Conservation (phyloP, 2,888 invertebrate genomes). For the Calliscelio sp. region DNA sequence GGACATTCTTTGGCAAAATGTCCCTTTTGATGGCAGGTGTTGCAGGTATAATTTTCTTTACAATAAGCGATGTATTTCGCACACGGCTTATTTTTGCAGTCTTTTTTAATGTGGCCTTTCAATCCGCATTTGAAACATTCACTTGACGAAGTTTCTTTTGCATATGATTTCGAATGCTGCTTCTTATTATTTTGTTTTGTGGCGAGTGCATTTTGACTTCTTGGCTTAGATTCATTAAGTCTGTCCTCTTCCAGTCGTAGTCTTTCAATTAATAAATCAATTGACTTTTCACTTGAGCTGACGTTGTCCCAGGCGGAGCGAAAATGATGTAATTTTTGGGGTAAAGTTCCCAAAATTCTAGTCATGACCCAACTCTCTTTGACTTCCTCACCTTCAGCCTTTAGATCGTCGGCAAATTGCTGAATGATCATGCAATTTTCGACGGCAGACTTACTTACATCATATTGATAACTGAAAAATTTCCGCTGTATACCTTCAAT, state of each 20-base stretch:
- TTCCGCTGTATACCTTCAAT: slow-evolving; percentile 71
- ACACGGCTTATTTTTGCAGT: slow-evolving; percentile 35
- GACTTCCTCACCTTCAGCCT: slow-evolving; percentile 70
- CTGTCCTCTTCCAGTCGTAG: slow-evolving; percentile 60
- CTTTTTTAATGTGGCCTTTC: slow-evolving; percentile 32
- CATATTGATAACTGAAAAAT: slow-evolving; percentile 76
- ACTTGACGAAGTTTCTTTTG: too few relatives aligned
- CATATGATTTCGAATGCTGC: too few relatives aligned
- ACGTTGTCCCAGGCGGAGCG: slow-evolving; percentile 73
- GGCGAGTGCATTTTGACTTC: slow-evolving; percentile 22
- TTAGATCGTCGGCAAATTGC: slow-evolving; percentile 60
- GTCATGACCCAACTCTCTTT: slow-evolving; percentile 60
- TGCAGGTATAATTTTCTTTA: slow-evolving; percentile 34
- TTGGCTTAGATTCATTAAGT: slow-evolving; percentile 64
- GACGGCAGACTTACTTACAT: slow-evolving; percentile 34
- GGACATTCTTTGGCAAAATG: slow-evolving; percentile 45
- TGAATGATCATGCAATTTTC: slow-evolving; percentile 74
- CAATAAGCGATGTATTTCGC: slow-evolving; percentile 32
- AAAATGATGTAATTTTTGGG: slow-evolving; percentile 75
- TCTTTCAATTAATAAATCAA: slow-evolving; percentile 44
- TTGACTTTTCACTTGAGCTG: slow-evolving; percentile 52
- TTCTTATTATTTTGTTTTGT: neutral
- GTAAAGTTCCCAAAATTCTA: slow-evolving; percentile 73
- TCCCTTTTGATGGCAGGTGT: slow-evolving; percentile 28
- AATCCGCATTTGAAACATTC: slow-evolving; percentile 41